Percentiles rank a stretch among this genome's conserved stretches.
Evolutionary conservation across 2,797 vertebrate genomes (phyloP).

Genomic region (Craterocephalus amniculus): DNA sequence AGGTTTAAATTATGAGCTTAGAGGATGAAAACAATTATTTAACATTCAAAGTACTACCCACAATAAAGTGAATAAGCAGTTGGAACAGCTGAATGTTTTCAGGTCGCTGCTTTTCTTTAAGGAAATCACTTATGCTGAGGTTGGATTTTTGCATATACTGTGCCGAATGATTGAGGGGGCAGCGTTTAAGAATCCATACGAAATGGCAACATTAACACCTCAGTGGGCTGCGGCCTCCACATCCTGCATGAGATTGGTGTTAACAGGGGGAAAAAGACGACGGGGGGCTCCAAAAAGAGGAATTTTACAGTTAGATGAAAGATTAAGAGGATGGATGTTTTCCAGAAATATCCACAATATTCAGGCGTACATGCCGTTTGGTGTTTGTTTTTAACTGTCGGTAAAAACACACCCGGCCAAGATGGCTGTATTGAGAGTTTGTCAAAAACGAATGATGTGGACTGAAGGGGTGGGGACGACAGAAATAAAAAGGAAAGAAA

Average conservation of each 20-base stretch:
- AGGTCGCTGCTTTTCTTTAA: slow-evolving; percentile 49
- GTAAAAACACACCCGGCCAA: slow-evolving; percentile 63
- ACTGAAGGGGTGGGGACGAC: background rate
- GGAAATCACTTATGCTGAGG: slow-evolving; percentile 48
- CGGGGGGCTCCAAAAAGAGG: slow-evolving; percentile 53
- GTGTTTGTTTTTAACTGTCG: slow-evolving; percentile 68
- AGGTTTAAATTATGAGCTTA: slow-evolving; percentile 76
- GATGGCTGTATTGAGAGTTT: slow-evolving; percentile 77
- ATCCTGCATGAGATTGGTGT: slow-evolving; percentile 62
- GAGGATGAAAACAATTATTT: slow-evolving; percentile 75
- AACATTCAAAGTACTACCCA: slow-evolving; percentile 68
- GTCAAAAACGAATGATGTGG: slow-evolving; percentile 68
- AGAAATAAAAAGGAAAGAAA: slow-evolving; percentile 30
- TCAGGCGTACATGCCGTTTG: slow-evolving; percentile 68
- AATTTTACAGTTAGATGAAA: slow-evolving; percentile 79
- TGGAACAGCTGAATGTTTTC: slow-evolving; percentile 60
- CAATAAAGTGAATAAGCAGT: slow-evolving; percentile 54
- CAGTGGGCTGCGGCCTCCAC: slow-evolving; percentile 57
- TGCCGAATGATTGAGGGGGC: slow-evolving; percentile 61
- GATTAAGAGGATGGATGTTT: slow-evolving; percentile 79
- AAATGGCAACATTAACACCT: slow-evolving; percentile 68
- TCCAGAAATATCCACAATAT: slow-evolving; percentile 81
- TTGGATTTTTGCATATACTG: slow-evolving; percentile 41
- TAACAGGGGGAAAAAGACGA: slow-evolving; percentile 2
- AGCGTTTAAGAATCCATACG: slow-evolving; percentile 60